Conservation (phyloP, 2,797 vertebrate species). For the Momotus momota region DNA sequence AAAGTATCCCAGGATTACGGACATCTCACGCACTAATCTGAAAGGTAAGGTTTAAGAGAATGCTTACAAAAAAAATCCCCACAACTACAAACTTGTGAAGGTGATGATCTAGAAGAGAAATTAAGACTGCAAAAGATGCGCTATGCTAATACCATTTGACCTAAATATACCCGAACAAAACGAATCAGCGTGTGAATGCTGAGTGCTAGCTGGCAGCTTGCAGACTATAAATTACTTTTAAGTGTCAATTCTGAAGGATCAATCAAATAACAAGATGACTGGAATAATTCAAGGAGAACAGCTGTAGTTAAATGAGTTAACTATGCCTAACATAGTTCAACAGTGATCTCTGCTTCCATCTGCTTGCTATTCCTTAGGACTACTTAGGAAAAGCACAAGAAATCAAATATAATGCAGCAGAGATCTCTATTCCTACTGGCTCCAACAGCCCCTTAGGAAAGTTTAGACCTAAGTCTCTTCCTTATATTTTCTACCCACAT, state of each 20-base stretch:
- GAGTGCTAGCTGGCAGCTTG: neutral
- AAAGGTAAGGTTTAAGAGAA: neutral
- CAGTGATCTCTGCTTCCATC: neutral
- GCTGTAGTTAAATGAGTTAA: neutral
- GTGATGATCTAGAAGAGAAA: neutral
- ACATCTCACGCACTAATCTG: neutral
- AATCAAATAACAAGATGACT: neutral
- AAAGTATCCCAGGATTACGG: neutral
- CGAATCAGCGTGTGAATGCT: neutral
- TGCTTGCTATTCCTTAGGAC: neutral
- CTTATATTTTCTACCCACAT: neutral
- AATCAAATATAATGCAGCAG: neutral
- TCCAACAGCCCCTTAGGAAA: neutral
- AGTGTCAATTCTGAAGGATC: neutral
- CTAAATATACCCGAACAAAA: neutral
- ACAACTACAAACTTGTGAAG: neutral
- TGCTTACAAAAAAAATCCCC: neutral
- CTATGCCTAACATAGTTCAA: rapidly evolving
- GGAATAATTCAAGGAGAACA: neutral
- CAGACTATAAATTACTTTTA: neutral
- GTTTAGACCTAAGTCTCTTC: neutral
- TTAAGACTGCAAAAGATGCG: neutral
- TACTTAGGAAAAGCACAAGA: neutral
- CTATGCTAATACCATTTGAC: neutral
- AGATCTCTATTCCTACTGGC: neutral